phyloP scores from a whole-genome alignment of 2,113 vertebrate species.

The Pseudopodoces humilis region DNA sequence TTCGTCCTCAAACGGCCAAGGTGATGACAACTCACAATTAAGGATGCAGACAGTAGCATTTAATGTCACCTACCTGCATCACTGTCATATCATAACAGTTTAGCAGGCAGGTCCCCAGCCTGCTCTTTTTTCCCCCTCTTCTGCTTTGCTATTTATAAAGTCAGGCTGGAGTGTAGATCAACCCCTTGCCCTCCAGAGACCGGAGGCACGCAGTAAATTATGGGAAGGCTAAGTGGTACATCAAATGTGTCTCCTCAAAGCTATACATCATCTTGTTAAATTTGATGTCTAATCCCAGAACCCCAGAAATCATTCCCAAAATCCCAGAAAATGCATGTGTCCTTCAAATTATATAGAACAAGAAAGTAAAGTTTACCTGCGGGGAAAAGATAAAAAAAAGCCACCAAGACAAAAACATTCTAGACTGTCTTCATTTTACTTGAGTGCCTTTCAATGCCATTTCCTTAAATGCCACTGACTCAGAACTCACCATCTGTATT shows the following conservation, averaged over 20 bases:
- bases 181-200: conserved; percentile 58
- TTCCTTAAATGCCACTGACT: background rate
- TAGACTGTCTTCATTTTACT: background rate
- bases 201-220: conserved; percentile 51
- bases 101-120: conserved; percentile 48
- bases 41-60: conserved; percentile 62
- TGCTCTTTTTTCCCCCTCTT: conserved; percentile 43
- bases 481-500: background rate
- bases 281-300: conserved; percentile 69
- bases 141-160: conserved; percentile 71
- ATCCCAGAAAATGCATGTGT: conserved; percentile 50
- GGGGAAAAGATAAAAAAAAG: background rate
- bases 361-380: conserved; percentile 48
- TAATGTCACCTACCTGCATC: conserved; percentile 66
- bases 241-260: conserved; percentile 70
- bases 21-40: conserved; percentile 69
- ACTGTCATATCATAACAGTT: conserved; percentile 32
- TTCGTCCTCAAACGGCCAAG: conserved; percentile 34
- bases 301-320: conserved; percentile 64
- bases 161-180: conserved; percentile 59
- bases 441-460: background rate
- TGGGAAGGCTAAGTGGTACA: conserved; percentile 71
- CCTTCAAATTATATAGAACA: conserved; percentile 56
- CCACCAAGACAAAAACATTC: background rate
- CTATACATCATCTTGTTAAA: conserved; percentile 71